Conservation (phyloP, 2,888 invertebrate species). For the Thumatha senex region DNA sequence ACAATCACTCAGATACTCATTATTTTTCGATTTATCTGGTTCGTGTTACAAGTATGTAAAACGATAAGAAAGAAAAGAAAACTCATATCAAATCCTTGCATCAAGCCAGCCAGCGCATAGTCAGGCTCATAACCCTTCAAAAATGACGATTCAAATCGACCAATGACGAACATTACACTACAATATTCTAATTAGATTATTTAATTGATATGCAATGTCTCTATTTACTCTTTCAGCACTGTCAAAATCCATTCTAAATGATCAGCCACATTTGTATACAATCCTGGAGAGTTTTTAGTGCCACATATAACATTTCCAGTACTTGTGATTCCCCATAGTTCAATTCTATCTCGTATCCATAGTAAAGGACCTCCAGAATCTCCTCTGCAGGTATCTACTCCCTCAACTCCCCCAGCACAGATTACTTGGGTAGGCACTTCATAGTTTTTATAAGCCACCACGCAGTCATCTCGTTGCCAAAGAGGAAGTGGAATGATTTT, state of each 20-base stretch:
- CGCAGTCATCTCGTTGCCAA: constrained; percentile 39
- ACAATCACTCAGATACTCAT: no score
- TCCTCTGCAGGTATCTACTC: constrained; percentile 57
- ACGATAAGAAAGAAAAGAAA: no score
- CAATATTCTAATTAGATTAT: no score
- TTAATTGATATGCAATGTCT: constrained; percentile 4
- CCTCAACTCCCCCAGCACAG: constrained; percentile 57
- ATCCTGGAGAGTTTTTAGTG: constrained; percentile 47
- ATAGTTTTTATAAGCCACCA: constrained; percentile 32
- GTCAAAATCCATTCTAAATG: constrained; percentile 52
- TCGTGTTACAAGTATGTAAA: no score
- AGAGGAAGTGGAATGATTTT: constrained; percentile 51
- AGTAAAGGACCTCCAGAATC: constrained; percentile 64
- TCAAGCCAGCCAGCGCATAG: no score
- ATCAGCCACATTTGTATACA: constrained; percentile 54
- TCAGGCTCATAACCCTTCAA: no score
- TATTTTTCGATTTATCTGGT: no score
- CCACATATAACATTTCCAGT: constrained; percentile 53
- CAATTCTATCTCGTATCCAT: constrained; percentile 35
- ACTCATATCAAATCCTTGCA: no score
- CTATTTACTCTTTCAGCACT: constrained; percentile 16
- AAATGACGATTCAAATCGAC: no score
- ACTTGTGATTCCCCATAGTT: constrained; percentile 57
- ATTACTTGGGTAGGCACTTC: constrained; percentile 44
- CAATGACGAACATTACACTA: no score